Evolutionary conservation across 2,888 invertebrate species (phyloP), one percentile per base, ranked within the genome.

Genomic region (Eilema griseolum): DNA sequence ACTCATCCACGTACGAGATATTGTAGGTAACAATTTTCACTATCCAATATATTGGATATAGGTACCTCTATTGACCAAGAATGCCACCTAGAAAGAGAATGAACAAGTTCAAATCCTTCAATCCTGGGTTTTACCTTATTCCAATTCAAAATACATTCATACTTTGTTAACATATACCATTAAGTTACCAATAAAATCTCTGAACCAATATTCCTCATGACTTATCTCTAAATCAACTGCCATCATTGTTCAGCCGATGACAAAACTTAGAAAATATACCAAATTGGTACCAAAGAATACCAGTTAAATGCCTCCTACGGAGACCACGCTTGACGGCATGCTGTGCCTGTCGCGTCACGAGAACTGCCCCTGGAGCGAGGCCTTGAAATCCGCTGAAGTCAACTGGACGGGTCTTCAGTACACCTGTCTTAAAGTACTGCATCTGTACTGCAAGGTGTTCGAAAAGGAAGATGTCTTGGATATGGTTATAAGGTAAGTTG

Each of bases 401-500:
- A 97, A 97, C 75, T 98, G 98, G 98, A 97, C 97, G n/a, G 98
- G 98, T 63, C 96, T 98, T 88, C 97, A 97, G 86, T 97, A 97
- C 92, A 97, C 98, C 80, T 98, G 98, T 91, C 96, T 98, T 79
- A 97, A 97, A 94, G 97, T 98, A 70, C 95, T 98, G 74, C 97
- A 97, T 87, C 96, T 98, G 70, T 98, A 98, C 94, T 98, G 98
- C 95, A 98, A 98, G 92, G 98, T 98, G 84, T 98, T 98, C 93
- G 97, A 97, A 88, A 97, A 97, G 88, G 97, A 97, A 91, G 97
- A 97, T 94, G 96, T 98, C 61, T 96, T 97, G 93, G 97, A 97
- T 90, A 96, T 97, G 93, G 96, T 97, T 85, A 97, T 97, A 93
- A 97, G 97, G 98, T 98, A 96, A 96, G 92, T 68, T 62, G 28